Base-by-base conservation (phyloP, 2,113 vertebrate species). In the Melanerpes formicivorus region DNA sequence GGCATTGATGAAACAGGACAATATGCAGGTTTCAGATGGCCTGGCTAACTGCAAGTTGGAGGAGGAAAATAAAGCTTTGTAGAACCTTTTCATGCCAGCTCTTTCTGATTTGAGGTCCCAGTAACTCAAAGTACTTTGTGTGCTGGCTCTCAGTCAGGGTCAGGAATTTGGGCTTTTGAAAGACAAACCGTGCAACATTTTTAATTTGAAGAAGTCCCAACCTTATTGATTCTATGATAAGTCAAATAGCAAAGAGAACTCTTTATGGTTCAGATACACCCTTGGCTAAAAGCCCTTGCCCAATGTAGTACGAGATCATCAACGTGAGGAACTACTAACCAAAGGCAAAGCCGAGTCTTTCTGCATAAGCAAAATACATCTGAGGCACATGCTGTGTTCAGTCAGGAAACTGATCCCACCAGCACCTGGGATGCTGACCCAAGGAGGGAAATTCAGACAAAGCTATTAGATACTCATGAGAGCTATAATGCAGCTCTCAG, bases 111-210 rank as follows among this genome's bases (percentile, higher is more conserved):
- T 81, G 67, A 84, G 37, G 32, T 58, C 21, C 22, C 44, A 37
- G 6, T 42, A 87, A 72, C 32, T 79, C 23, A 18, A 88, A 89
- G 52, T 63, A 46, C 9, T 81, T 29, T 2, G 10, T 79, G 59
- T 81, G 54, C 32, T 79, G 54, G 62, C 5, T 10, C 21, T 10
- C 30, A 69, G 32, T 34, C n/a, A 91, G 50, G 50, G 25, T 54
- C 64, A 88, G 85, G n/a, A 84, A 54, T 69, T 26, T n/a, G 27
- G 16, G 63, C 4, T 82, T 92, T 91, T 87, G 71, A 91, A 91
- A 89, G 37, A 78, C 14, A 82, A 82, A 74, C 16, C n/a, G 6
- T n/a, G 48, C 23, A 81, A 18, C 4, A 18, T 63, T 69, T 84
- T 76, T 16, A 18, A 37, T 77, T 73, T 86, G 44, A 54, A 3